Evolutionary conservation across 2,113 vertebrate species (phyloP).

Genomic region (Nothocercus julius): DNA sequence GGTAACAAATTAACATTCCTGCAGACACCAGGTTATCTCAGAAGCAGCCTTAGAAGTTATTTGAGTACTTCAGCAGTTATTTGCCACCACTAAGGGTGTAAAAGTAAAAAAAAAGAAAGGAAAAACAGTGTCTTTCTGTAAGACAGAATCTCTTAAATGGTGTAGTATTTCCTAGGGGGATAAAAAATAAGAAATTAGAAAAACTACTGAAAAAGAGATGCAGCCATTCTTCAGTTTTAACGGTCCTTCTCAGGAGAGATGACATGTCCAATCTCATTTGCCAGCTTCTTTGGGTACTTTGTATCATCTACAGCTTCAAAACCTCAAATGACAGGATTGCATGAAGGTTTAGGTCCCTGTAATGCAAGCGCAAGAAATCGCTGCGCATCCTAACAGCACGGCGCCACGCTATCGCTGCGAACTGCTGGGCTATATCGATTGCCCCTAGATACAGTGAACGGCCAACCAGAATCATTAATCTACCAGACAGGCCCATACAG

Average conservation of each 20-base stretch:
- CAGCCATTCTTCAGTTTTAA: neutral
- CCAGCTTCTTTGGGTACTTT: fast-evolving
- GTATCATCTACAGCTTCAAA: constrained; percentile 66
- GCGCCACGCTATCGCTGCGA: constrained; percentile 80
- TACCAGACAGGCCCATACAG: constrained; percentile 74
- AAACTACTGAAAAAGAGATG: neutral
- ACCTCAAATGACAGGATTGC: constrained; percentile 92
- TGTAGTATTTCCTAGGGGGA: fast-evolving
- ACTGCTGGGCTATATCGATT: constrained; percentile 74
- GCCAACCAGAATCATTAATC: constrained; percentile 83
- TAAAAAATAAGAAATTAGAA: fast-evolving
- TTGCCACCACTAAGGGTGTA: fast-evolving
- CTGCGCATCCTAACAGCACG: constrained; percentile 84
- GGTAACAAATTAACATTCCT: neutral
- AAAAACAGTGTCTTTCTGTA: fast-evolving
- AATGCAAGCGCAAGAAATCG: constrained; percentile 94
- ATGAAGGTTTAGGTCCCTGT: constrained; percentile 95
- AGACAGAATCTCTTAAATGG: neutral
- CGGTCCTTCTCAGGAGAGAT: fast-evolving
- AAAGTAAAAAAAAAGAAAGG: fast-evolving
- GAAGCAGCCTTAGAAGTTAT: neutral
- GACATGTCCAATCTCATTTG: neutral
- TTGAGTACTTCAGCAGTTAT: neutral
- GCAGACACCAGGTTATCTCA: neutral
- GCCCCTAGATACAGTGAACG: constrained; percentile 80